Evolutionary conservation across 2,888 invertebrate genomes (phyloP).

Genomic region (Ypsolopha sequella): DNA sequence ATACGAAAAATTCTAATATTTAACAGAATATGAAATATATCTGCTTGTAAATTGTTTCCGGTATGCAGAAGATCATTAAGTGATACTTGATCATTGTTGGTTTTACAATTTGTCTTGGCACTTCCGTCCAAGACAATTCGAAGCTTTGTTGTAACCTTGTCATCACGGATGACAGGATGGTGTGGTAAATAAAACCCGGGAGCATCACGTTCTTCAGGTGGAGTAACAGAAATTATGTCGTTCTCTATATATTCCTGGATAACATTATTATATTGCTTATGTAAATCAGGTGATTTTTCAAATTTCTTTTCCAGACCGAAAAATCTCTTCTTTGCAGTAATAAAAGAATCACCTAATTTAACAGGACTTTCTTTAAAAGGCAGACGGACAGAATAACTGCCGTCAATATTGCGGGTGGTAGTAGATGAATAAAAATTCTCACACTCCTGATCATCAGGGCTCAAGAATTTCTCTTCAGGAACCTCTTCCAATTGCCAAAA

Average conservation of each 20-base stretch:
- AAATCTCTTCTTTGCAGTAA: background rate
- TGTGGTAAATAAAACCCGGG: constrained; percentile 11
- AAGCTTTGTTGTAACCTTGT: constrained; percentile 13
- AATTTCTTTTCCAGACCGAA: background rate
- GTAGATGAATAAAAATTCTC: background rate
- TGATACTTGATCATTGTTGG: too few relatives aligned
- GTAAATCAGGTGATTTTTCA: background rate
- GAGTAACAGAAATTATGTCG: background rate
- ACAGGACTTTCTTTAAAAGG: constrained; percentile 6
- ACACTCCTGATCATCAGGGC: constrained; percentile 3
- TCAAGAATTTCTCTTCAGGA: constrained; percentile 2
- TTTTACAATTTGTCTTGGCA: constrained; percentile 13
- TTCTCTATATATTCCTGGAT: background rate
- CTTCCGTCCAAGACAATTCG: constrained; percentile 17
- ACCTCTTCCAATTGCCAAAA: constrained; percentile 5
- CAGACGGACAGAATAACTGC: constrained; percentile 4
- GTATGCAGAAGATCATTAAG: constrained; percentile 12
- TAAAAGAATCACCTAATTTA: too few relatives aligned
- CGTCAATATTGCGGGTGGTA: constrained; percentile 1
- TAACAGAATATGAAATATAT: background rate
- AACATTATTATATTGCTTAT: background rate
- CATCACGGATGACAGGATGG: constrained; percentile 12
- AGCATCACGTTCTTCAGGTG: background rate
- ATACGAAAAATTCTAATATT: background rate
- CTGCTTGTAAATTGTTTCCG: background rate